Evolutionary conservation across 2,888 invertebrate genomes (phyloP), one percentile per base, ranked within the genome.

Genomic region (Drosophila maculinotata): DNA sequence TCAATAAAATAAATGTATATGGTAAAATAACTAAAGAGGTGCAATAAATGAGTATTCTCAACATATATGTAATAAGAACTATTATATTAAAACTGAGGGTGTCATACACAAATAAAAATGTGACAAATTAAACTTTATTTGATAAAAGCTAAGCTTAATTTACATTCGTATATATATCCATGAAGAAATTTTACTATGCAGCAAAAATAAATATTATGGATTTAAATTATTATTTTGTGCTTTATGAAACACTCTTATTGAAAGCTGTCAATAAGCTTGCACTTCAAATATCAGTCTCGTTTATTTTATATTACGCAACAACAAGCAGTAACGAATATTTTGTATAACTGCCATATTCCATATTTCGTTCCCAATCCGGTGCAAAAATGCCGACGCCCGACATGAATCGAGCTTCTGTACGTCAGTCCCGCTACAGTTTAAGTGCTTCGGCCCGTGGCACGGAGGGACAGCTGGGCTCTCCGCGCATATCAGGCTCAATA

Each of bases 351-450:
- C 3, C 23, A 39, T n/a, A n/a, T n/a, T n/a, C n/a, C 14, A 41
- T 33, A 33, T 23, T 25, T 45, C 23, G 0, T 14, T 10, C 15
- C 25, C 8, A 7, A 9, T 12, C 44, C 5, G 3, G 3, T 3
- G 47, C 39, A 4, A 30, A 36, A 41, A 71, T 69, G 69, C 8
- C 66, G 12, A 3, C 5, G 10, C 14, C 56, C 17, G 31, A 8
- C 4, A 26, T 20, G 1, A 4, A 28, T 7, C 35, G 42, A 0
- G 3, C 3, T 12, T n/a, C 42, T 23, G 7, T 8, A 12, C 1
- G 12, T 12, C 31, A 49, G 17, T 0, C 14, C 1, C 52, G 35
- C 20, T 15, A 14, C 10, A 6, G 28, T 20, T 2, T 14, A 1
- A 15, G 15, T n/a, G n/a, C 4, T 14, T 2, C 38, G 12, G 20